Evolutionary conservation across 1,140 invertebrate genomes (phyloP).

Genomic region (Apis laboriosa): DNA sequence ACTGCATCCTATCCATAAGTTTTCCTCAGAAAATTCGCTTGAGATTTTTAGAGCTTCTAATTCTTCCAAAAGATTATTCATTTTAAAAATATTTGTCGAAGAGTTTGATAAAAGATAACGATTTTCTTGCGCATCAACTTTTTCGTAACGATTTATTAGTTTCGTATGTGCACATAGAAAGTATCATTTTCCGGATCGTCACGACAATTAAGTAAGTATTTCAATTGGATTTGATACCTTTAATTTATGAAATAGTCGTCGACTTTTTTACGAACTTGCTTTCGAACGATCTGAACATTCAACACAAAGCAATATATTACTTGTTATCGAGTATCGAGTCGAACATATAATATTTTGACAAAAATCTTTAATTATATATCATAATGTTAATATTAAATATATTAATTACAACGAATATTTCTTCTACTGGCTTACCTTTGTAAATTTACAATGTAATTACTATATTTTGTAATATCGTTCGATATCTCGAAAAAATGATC

Average conservation of each 20-base stretch:
- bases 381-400: neutral
- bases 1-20: slow-evolving; percentile 65
- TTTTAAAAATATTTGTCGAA: neutral
- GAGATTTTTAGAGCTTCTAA: slow-evolving; percentile 49
- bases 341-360: neutral
- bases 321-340: neutral
- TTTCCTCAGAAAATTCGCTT: slow-evolving; percentile 37
- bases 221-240: neutral
- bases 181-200: slow-evolving; percentile 6
- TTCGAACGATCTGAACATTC: neutral
- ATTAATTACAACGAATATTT: neutral
- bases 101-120: neutral
- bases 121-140: slow-evolving; percentile 27
- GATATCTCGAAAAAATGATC: slow-evolving; percentile 34
- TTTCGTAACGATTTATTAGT: neutral
- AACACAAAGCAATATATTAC: slow-evolving; percentile 4
- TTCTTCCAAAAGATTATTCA: slow-evolving; percentile 50
- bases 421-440: neutral
- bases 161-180: neutral
- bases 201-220: neutral
- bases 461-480: slow-evolving; percentile 43
- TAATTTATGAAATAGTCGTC: neutral
- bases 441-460: slow-evolving; percentile 28
- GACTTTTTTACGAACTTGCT: neutral
- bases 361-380: neutral